Conservation (phyloP, 2,888 invertebrate species). For the Thera britannica region DNA sequence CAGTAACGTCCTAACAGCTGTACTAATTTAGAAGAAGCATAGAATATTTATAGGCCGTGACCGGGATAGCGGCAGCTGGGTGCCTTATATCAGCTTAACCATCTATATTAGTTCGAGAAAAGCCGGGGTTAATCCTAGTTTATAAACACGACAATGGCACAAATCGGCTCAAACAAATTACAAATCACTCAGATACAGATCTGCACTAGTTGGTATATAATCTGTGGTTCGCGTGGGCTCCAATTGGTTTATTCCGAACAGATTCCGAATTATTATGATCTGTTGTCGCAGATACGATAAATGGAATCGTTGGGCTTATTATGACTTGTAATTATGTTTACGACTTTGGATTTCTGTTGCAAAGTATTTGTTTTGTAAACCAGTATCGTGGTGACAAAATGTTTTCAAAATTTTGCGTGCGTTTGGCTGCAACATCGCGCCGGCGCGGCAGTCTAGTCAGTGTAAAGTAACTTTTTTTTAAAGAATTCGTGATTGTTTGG, state of each 20-base stretch:
- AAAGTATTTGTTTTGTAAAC: constrained; percentile 2
- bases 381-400: background rate
- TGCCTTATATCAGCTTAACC: background rate
- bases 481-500: background rate
- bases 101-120: background rate
- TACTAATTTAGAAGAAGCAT: too few relatives aligned
- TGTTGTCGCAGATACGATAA: constrained; percentile 30
- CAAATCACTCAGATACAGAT: constrained; percentile 48
- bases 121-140: constrained; percentile 7
- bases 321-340: constrained; percentile 22
- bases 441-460: too few relatives aligned
- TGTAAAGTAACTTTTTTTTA: background rate
- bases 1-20: too few relatives aligned
- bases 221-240: constrained; percentile 45
- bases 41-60: too few relatives aligned
- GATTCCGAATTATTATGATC: constrained; percentile 34
- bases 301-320: constrained; percentile 20
- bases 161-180: constrained; percentile 42
- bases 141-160: constrained; percentile 20
- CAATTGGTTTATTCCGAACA: constrained; percentile 28
- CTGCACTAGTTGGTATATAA: constrained; percentile 29
- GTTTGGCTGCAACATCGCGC: too few relatives aligned
- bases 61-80: background rate
- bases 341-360: constrained; percentile 7
- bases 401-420: background rate